phyloP scores from a whole-genome alignment of 2,888 invertebrate genomes.

The Protodeltote pygarga region DNA sequence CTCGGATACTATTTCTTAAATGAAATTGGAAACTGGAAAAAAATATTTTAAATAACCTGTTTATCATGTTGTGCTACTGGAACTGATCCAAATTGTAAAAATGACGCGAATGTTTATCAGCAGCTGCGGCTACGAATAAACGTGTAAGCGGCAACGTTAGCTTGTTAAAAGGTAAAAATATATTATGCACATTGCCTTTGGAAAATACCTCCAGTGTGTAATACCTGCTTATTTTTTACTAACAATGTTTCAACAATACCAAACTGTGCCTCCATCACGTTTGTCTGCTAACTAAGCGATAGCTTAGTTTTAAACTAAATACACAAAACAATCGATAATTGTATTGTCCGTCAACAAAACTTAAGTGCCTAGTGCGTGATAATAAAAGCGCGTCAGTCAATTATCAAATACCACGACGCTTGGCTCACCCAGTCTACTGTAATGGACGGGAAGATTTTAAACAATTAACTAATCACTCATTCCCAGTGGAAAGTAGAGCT shows the following conservation, averaged over 20 bases:
- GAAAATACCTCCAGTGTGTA: constrained; percentile 16
- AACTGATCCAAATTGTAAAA: constrained; percentile 71
- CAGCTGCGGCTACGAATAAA: constrained; percentile 67
- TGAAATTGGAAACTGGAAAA: constrained; percentile 23
- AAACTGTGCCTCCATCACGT: too few relatives aligned
- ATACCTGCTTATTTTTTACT: neutral
- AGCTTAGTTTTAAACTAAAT: too few relatives aligned
- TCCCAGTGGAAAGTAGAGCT: constrained; percentile 52
- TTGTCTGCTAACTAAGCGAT: too few relatives aligned
- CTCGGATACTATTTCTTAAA: too few relatives aligned
- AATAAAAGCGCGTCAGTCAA: constrained; percentile 68
- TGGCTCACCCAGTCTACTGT: constrained; percentile 64
- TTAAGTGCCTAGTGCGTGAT: constrained; percentile 52
- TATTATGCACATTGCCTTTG: constrained; percentile 23
- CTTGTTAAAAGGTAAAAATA: constrained; percentile 45
- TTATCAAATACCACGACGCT: constrained; percentile 77
- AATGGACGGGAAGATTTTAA: constrained; percentile 72
- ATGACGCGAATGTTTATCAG: constrained; percentile 65
- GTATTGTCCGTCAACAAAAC: constrained; percentile 18
- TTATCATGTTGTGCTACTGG: constrained; percentile 59
- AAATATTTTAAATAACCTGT: constrained; percentile 1
- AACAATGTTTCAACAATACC: neutral
- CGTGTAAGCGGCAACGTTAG: constrained; percentile 57
- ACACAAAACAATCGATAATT: constrained; percentile 7
- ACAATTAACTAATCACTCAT: constrained; percentile 71